A percentile compares a stretch with the other conserved stretches of the same genome.
phyloP scores from a whole-genome alignment of 2,888 invertebrate genomes.

The Latrodectus hesperus region DNA sequence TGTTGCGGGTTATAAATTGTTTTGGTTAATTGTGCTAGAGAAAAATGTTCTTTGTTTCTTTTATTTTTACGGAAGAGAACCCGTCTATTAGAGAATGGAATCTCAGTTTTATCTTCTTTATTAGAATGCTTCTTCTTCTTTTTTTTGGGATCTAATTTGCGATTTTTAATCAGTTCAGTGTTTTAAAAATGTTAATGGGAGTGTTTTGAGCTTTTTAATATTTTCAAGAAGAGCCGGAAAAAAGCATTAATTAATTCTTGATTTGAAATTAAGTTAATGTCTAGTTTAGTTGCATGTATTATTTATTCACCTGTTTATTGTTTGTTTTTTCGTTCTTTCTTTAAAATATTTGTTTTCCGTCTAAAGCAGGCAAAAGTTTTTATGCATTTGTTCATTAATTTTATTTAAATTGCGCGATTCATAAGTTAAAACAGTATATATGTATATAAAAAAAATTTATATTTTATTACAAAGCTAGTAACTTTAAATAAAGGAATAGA shows the following conservation, averaged over 20 bases:
- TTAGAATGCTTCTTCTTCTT: neutral
- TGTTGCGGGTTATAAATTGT: constrained; percentile 1
- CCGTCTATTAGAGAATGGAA: too few species aligned
- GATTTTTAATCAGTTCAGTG: neutral
- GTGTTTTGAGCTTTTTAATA: neutral
- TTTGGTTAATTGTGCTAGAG: neutral
- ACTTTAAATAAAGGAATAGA: too few species aligned
- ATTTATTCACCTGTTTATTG: neutral
- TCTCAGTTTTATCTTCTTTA: too few species aligned
- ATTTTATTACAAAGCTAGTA: too few species aligned
- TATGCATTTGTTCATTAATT: too few species aligned
- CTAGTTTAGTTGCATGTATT: neutral
- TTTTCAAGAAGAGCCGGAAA: neutral
- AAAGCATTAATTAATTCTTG: neutral
- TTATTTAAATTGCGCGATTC: too few species aligned
- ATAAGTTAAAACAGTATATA: too few species aligned
- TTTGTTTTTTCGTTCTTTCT: neutral
- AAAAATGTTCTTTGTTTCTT: neutral
- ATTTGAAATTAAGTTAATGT: neutral
- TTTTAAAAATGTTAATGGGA: neutral
- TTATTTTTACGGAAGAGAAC: too few species aligned
- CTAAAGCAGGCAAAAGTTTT: too few species aligned
- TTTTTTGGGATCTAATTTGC: neutral
- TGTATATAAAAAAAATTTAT: too few species aligned
- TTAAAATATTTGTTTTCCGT: too few species aligned